These are phyloP conservation scores for Petrocephalus schoutedeni DNA, from an alignment of 2,797 vertebrate species.

Conservation along the genomic window DNA sequence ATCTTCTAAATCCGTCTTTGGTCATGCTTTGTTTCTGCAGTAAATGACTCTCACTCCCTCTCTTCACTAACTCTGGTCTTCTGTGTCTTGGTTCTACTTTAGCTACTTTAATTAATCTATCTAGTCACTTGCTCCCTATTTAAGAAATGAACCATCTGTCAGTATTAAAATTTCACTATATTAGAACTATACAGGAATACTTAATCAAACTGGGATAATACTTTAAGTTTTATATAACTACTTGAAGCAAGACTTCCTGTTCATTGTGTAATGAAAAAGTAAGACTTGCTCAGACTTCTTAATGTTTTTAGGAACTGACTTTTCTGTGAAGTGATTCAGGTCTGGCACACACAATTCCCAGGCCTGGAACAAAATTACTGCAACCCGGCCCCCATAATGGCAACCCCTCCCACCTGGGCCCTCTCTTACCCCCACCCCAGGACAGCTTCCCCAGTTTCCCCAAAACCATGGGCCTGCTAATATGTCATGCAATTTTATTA, in stretches of 20 bases:
- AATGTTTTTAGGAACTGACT: background rate
- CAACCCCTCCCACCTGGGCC: background rate
- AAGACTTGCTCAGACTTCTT: background rate
- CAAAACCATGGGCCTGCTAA: background rate
- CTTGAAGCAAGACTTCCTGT: background rate
- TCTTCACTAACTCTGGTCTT: background rate
- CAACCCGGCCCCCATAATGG: background rate
- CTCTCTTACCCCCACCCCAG: background rate
- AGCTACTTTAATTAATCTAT: background rate
- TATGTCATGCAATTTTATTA: background rate
- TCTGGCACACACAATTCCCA: background rate
- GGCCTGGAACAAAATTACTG: background rate
- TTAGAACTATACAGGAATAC: constrained; percentile 11
- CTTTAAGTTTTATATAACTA: constrained; percentile 6
- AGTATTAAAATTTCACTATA: background rate
- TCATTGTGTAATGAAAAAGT: background rate
- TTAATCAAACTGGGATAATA: constrained; percentile 11
- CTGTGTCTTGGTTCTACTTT: background rate
- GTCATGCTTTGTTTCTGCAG: background rate
- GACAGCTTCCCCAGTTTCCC: background rate
- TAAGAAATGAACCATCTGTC: background rate
- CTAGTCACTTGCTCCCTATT: background rate
- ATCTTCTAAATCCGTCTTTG: background rate
- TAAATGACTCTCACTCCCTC: background rate
- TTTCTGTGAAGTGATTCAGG: constrained; percentile 2